Conservation (phyloP, 2,113 vertebrate species). For the Hippocampus guttulatus region DNA sequence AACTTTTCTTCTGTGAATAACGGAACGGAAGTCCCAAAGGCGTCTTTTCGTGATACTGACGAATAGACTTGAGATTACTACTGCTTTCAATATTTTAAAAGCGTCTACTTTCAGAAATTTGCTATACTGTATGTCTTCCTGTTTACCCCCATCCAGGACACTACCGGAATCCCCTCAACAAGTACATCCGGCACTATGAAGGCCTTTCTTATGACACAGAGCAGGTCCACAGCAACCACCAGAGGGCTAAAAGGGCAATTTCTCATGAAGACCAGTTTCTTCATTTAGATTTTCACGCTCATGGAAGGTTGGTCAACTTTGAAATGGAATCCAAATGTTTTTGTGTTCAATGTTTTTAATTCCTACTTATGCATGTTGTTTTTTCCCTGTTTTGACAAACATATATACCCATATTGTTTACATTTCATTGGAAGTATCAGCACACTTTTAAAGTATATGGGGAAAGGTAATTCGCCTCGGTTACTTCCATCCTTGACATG, state of each 20-base stretch:
- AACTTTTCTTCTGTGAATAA: too few relatives aligned
- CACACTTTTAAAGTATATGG: neutral
- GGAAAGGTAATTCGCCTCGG: neutral
- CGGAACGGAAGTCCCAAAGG: too few relatives aligned
- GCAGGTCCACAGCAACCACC: conserved; percentile 87
- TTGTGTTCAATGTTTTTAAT: neutral
- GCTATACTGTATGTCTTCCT: neutral
- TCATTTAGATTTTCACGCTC: conserved; percentile 90
- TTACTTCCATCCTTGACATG: neutral
- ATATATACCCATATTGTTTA: neutral
- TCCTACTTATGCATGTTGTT: neutral
- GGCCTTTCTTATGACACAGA: conserved; percentile 89
- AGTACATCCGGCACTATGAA: conserved; percentile 95
- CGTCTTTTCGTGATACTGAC: too few relatives aligned
- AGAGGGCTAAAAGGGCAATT: conserved; percentile 89
- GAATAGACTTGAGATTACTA: too few relatives aligned
- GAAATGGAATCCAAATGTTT: neutral
- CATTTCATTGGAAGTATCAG: neutral
- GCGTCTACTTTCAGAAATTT: neutral
- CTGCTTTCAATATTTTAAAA: neutral
- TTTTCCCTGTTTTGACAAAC: neutral
- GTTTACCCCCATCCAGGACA: conserved; percentile 75
- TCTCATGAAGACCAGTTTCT: conserved; percentile 86
- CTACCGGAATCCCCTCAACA: conserved; percentile 92
- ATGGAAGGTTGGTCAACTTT: conserved; percentile 83